Evolutionary conservation across 2,113 vertebrate species (phyloP).

Genomic region (Sula dactylatra): DNA sequence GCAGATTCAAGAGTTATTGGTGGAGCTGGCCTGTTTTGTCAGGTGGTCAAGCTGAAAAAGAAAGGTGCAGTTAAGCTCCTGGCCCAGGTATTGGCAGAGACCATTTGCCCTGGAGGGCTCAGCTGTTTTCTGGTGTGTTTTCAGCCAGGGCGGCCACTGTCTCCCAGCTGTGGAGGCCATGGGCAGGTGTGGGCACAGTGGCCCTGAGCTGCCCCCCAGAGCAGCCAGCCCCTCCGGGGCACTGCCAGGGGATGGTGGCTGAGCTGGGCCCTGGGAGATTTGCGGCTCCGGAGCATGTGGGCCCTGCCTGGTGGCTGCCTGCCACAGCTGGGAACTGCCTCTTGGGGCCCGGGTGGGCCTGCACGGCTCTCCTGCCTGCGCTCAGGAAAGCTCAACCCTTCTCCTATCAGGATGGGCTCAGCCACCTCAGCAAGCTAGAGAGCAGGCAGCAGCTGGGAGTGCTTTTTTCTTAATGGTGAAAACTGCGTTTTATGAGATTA

Average conservation of each 20-base stretch:
- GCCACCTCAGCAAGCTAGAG: not conserved
- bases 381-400: not conserved
- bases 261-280: not conserved
- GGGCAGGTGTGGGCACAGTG: not conserved
- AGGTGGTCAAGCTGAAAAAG: not conserved
- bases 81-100: no score
- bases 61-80: not conserved
- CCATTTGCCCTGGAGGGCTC: no score
- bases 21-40: not conserved
- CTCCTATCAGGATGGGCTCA: not conserved
- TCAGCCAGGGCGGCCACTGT: not conserved
- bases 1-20: not conserved
- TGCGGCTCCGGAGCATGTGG: accelerated
- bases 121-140: not conserved
- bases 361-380: accelerated
- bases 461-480: not conserved
- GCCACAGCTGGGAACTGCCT: not conserved
- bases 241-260: not conserved
- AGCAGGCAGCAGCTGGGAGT: not conserved
- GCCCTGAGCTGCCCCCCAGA: no score
- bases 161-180: not conserved
- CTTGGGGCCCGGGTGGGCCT: accelerated
- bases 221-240: not conserved
- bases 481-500: not conserved
- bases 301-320: not conserved